These are phyloP conservation scores for Chromobotia macracanthus DNA, from an alignment of 2,797 vertebrate species.

Conservation along the genomic window DNA sequence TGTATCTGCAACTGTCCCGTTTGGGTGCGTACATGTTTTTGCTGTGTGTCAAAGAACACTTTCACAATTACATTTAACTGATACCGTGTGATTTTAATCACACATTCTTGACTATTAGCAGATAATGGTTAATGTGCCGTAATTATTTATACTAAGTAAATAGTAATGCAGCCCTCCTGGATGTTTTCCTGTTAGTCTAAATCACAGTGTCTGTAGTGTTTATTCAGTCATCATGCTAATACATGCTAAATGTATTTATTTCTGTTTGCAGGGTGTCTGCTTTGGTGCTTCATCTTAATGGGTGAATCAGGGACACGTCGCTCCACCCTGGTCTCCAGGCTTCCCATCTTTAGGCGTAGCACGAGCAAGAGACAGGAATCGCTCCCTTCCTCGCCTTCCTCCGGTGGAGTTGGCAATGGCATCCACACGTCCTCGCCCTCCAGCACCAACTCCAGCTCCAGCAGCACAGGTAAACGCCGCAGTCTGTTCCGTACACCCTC, in stretches of 20 bases:
- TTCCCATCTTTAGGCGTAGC: constrained; percentile 96
- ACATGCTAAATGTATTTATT: neutral
- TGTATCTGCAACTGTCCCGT: constrained; percentile 9
- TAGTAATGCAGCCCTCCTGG: neutral
- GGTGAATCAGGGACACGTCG: constrained; percentile 90
- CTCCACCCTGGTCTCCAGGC: constrained; percentile 92
- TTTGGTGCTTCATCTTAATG: constrained; percentile 75
- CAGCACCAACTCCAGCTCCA: constrained; percentile 97
- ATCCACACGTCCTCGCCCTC: constrained; percentile 94
- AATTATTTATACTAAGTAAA: constrained; percentile 9
- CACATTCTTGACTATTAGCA: neutral
- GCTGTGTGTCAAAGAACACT: constrained; percentile 2
- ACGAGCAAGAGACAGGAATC: constrained; percentile 90
- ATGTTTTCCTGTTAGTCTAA: neutral
- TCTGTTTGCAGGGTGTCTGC: constrained; percentile 28
- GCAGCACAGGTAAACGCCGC: constrained; percentile 92
- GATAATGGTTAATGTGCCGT: neutral
- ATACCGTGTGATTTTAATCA: neutral
- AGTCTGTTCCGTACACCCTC: constrained; percentile 94
- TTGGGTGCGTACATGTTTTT: constrained; percentile 31
- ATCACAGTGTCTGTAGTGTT: neutral
- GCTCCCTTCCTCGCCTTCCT: constrained; percentile 95
- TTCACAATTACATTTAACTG: neutral
- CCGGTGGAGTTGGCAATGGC: constrained; percentile 83
- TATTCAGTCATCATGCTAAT: neutral